Conservation (phyloP, 2,113 vertebrate species). For the Tylochromis polylepis region DNA sequence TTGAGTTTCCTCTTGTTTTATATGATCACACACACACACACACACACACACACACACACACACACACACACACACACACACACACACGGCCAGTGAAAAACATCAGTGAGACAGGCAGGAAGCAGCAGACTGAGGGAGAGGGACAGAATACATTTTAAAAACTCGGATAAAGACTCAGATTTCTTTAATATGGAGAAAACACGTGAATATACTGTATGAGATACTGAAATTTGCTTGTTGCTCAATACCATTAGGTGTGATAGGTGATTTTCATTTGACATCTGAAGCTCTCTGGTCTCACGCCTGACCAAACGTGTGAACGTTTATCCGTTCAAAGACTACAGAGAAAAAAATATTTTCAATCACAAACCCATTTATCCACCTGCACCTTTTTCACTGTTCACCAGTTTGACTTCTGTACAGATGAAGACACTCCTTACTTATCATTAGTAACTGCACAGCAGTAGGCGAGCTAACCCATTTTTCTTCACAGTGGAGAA, state of each 20-base stretch:
- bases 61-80: slow-evolving; percentile 6
- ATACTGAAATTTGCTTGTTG: background rate
- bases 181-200: background rate
- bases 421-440: background rate
- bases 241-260: slow-evolving; percentile 14
- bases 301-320: background rate
- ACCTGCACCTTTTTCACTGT: background rate
- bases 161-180: slow-evolving; percentile 31
- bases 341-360: background rate
- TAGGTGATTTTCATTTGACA: slow-evolving; percentile 23
- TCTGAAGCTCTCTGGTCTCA: slow-evolving; percentile 28
- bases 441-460: slow-evolving; percentile 47
- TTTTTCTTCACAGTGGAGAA: slow-evolving; percentile 26
- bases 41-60: no score
- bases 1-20: background rate
- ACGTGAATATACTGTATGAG: background rate
- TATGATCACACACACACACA: background rate
- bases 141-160: background rate
- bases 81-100: slow-evolving; percentile 29
- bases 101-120: background rate
- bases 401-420: slow-evolving; percentile 1
- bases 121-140: background rate
- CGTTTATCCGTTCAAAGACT: slow-evolving; percentile 6
- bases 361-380: background rate
- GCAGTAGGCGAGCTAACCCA: slow-evolving; percentile 33